phyloP scores from a whole-genome alignment of 2,888 invertebrate genomes.

The Andrena chrysosceles region DNA sequence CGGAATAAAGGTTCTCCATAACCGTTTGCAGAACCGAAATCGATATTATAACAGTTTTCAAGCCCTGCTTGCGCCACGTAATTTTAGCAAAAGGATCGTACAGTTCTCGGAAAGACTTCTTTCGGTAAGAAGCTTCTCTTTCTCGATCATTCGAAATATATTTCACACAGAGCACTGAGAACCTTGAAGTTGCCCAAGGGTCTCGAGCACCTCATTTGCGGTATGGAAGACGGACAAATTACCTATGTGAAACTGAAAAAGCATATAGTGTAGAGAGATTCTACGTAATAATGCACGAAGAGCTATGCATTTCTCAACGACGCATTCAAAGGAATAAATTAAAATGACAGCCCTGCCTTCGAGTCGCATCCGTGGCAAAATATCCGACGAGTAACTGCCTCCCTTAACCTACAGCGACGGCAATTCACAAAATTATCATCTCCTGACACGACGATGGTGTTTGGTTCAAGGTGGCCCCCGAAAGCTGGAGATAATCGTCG shows the following conservation, averaged over 20 bases:
- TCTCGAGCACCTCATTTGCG: not conserved
- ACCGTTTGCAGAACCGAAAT: too few species aligned
- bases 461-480: slow-evolving; percentile 29
- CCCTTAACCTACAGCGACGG: slow-evolving; percentile 11
- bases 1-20: too few species aligned
- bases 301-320: not conserved
- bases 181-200: slow-evolving; percentile 44
- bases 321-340: slow-evolving; percentile 6
- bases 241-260: slow-evolving; percentile 4
- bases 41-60: too few species aligned
- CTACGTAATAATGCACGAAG: slow-evolving; percentile 44
- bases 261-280: slow-evolving; percentile 19
- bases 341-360: slow-evolving; percentile 28
- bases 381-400: slow-evolving; percentile 48
- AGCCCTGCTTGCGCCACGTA: too few species aligned
- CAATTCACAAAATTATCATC: not conserved
- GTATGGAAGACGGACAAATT: slow-evolving; percentile 22
- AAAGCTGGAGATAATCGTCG: slow-evolving; percentile 31
- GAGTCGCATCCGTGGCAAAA: slow-evolving; percentile 22
- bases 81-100: too few species aligned
- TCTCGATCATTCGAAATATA: not conserved
- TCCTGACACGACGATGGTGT: not conserved
- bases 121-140: not conserved
- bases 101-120: too few species aligned
- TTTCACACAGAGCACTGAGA: not conserved